Evolutionary conservation across 2,113 vertebrate genomes (phyloP).

Genomic region (Sialia sialis): DNA sequence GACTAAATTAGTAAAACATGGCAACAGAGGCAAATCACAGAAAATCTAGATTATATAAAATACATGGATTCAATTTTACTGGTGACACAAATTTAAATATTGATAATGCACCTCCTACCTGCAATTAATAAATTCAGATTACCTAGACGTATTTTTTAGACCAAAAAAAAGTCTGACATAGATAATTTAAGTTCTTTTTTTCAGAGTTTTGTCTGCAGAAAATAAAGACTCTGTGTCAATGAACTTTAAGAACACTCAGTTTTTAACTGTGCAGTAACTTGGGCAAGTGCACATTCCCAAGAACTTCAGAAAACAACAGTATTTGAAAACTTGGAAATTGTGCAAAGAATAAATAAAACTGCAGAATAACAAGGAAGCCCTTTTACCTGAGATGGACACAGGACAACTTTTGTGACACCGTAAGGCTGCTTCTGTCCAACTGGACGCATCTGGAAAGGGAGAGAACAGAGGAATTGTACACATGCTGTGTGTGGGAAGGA

Average conservation of each 20-base stretch:
- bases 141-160: not conserved
- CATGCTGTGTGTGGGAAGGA: not conserved
- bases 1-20: not conserved
- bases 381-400: slow-evolving; percentile 72
- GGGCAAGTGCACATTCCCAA: not conserved
- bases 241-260: not conserved
- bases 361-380: not conserved
- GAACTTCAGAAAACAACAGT: not conserved
- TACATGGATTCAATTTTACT: not conserved
- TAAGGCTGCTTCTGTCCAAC: slow-evolving; percentile 57
- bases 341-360: not conserved
- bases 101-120: not conserved
- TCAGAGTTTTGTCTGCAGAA: not conserved
- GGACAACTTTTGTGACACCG: not conserved
- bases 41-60: not conserved
- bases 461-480: not conserved
- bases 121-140: not conserved
- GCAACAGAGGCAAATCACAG: not conserved
- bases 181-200: not conserved
- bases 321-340: not conserved
- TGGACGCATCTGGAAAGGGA: slow-evolving; percentile 67
- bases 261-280: not conserved
- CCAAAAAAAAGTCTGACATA: not conserved
- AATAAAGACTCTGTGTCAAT: not conserved
- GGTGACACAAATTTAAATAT: not conserved